Evolutionary conservation across 2,113 vertebrate species (phyloP), one percentile per base, ranked within the genome.

Genomic region (Upupa epops): DNA sequence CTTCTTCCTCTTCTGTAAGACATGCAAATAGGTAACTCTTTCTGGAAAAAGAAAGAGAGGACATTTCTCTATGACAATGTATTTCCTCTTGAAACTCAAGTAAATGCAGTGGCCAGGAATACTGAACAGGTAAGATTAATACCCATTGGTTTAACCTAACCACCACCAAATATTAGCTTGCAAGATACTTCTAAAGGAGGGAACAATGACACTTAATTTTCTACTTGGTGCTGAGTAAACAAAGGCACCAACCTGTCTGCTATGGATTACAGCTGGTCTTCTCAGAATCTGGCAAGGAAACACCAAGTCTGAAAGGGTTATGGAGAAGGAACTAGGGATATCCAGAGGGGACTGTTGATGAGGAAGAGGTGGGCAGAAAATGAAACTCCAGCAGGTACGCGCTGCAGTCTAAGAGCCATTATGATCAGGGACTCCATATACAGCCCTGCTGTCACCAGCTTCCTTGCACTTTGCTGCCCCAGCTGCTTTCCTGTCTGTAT

Each of bases 391-490:
- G 42, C 12, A 59, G 52, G 25, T 32, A 64, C 37, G 6, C 12
- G 56, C 37, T 56, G 6, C 16, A 3, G 1, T 34, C 31, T 3
- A n/a, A 45, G 46, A 66, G 31, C 45, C 29, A 25, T 6, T 3
- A 20, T 17, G 29, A 37, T 20, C 29, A 20, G 11, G 16, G 32
- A 10, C 29, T 6, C 65, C 34, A 56, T 24, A 9, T 0, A 1
- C 5, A 37, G 76, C 28, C 61, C 5, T 0, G 13, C 32, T 19
- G 54, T 52, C 45, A 10, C n/a, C 36, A 8, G 14, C 36, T 22
- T 54, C 26, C 77, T 54, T 8, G 32, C n/a, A 5, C 40, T 5
- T 16, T 2, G 46, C 40, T n/a, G 42, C 65, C 19, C 0, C 0
- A 3, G 9, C 40, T 21, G 31, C 64, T 37, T 29, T 13, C 68